A percentile compares a stretch with the other conserved stretches of the same genome.
phyloP scores from a whole-genome alignment of 2,888 invertebrate genomes.

The Dione vanillae region DNA sequence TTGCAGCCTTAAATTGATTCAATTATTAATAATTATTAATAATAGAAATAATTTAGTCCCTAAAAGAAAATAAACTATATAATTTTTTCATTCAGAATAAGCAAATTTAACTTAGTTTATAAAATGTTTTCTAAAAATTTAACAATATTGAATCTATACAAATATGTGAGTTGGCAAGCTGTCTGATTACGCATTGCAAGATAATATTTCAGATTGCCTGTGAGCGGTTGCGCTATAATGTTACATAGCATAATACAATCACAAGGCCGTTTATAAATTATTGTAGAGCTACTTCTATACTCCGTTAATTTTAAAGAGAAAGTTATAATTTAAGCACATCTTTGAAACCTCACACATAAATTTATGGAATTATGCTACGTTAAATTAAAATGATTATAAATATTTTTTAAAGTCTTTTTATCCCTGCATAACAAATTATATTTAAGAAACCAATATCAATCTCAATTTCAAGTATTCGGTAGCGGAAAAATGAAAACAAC shows the following conservation, averaged over 20 bases:
- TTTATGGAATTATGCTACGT: no score
- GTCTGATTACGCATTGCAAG: constrained; percentile 38
- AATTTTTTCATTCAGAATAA: background rate
- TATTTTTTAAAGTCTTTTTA: no score
- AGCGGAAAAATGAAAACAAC: no score
- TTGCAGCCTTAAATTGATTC: no score
- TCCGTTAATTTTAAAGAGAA: constrained; percentile 15
- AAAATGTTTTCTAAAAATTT: background rate
- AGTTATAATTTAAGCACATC: background rate
- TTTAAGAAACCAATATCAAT: no score
- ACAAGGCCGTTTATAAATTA: constrained; percentile 30
- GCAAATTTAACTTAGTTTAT: background rate
- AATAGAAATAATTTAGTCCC: background rate
- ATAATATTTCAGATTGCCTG: constrained; percentile 36
- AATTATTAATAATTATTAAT: no score
- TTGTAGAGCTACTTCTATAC: background rate
- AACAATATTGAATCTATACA: background rate
- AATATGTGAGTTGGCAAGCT: constrained; percentile 5
- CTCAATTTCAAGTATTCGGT: no score
- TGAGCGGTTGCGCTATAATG: constrained; percentile 28
- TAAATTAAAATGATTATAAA: background rate
- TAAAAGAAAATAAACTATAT: background rate
- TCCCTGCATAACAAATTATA: no score
- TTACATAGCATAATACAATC: constrained; percentile 35
- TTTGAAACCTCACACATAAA: no score